Evolutionary conservation across 2,113 vertebrate species (phyloP).

Genomic region (Conger conger): DNA sequence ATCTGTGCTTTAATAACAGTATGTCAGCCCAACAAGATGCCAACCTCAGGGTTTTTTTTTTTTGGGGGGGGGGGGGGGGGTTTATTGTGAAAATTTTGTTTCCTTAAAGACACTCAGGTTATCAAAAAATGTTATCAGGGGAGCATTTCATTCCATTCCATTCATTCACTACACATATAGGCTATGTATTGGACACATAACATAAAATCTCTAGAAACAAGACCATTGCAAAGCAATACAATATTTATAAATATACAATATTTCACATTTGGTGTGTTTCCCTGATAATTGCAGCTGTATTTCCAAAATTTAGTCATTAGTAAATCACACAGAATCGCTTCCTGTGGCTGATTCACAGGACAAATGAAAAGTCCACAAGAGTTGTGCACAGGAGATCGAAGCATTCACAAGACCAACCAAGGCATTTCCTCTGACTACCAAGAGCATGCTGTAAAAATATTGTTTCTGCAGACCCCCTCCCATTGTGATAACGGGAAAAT

Average conservation of each 20-base stretch:
- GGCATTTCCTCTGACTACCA: neutral
- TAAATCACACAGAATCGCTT: neutral
- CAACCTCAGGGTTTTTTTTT: too few relatives aligned
- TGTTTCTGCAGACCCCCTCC: neutral
- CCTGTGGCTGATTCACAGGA: neutral
- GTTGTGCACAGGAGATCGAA: neutral
- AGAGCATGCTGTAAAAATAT: constrained; percentile 11
- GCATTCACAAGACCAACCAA: neutral
- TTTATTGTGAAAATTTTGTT: neutral
- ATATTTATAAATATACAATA: too few relatives aligned
- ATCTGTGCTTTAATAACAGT: neutral
- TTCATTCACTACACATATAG: neutral
- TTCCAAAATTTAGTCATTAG: too few relatives aligned
- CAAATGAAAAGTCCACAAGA: neutral
- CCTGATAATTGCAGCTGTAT: neutral
- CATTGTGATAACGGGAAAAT: neutral
- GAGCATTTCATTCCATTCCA: neutral
- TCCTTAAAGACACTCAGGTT: neutral
- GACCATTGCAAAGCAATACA: too few relatives aligned
- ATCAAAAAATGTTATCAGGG: neutral
- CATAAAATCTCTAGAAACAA: too few relatives aligned
- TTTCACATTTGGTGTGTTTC: neutral
- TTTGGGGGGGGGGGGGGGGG: neutral
- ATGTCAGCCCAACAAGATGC: too few relatives aligned
- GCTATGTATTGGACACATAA: too few relatives aligned